Evolutionary conservation across 2,888 invertebrate species (phyloP).

Genomic region (Penaeus monodon): DNA sequence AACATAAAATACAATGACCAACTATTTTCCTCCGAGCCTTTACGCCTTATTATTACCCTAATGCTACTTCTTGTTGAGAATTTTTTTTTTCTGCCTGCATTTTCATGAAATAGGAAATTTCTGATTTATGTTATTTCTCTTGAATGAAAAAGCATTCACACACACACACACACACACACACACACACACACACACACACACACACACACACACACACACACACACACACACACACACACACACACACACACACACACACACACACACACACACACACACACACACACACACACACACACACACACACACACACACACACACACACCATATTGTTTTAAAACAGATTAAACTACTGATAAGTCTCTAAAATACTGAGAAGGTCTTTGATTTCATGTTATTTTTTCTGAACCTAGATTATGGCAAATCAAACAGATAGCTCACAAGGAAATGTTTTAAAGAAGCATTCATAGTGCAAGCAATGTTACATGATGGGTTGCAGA

Average conservation of each 20-base stretch:
- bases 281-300: too few species aligned
- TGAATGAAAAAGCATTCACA: background rate
- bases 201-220: too few species aligned
- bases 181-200: background rate
- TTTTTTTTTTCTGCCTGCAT: conserved; percentile 3
- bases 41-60: conserved; percentile 23
- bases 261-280: background rate
- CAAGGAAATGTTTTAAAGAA: too few species aligned
- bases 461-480: too few species aligned
- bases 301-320: background rate
- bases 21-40: conserved; percentile 47
- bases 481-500: too few species aligned
- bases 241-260: conserved; percentile 4
- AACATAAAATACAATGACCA: conserved; percentile 1
- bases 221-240: too few species aligned
- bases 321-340: conserved; percentile 38
- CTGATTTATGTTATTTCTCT: background rate
- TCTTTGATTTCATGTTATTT: conserved; percentile 9
- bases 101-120: background rate
- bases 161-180: background rate
- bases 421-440: too few species aligned
- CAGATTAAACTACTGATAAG: conserved; percentile 34
- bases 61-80: conserved; percentile 3
- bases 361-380: conserved; percentile 1
- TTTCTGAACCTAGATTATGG: too few species aligned